Base-by-base conservation (phyloP, 2,888 invertebrate species). In the Drosophila hamatofila region DNA sequence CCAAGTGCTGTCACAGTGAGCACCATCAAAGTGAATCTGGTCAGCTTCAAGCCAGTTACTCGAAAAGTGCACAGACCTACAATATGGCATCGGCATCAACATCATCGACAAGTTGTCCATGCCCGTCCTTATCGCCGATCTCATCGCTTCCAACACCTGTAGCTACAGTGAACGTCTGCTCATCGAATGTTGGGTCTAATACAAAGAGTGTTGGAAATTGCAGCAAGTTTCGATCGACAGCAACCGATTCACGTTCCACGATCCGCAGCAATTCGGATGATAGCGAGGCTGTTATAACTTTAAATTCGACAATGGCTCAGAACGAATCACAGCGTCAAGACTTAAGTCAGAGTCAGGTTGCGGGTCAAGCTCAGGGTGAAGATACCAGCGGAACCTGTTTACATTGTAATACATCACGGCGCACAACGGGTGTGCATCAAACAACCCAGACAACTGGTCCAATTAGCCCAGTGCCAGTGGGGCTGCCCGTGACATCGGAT, bases 401-500 rank as follows among this genome's bases (percentile, higher is more conserved):
- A 23, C 93, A 93, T 62, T 93, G 93, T 61, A 93, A 92, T 61
- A 92, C 92, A 5, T 90, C 91, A 12, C 88, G 92, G 1, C 88
- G 93, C 1, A 93, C 93, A 5, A 93, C 93, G 3, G 93, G 93
- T 3, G 93, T 93, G 1, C 93, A 93, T 74, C 93, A 93, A 64
- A 93, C 93, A 4, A 93, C 93, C 0, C 93, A 93, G 68, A 93
- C 93, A 16, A 93, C 93, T n/a, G 93, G 93, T 0, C 93, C 93
- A 0, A 91, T 93, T 5, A 93, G 93, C 39, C 93, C 93, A 2
- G 88, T 93, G 6, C 92, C 93, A 2, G 84, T 93, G 0, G 90
- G 92, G 14, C 82, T 91, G 60, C 85, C 88, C n/a, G 51, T 67
- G 14, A 41, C 66, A n/a, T 59, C 63, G 9, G 56, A 70, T 23